phyloP scores from a whole-genome alignment of 2,797 vertebrate genomes.

The Lacerta bilineata region DNA sequence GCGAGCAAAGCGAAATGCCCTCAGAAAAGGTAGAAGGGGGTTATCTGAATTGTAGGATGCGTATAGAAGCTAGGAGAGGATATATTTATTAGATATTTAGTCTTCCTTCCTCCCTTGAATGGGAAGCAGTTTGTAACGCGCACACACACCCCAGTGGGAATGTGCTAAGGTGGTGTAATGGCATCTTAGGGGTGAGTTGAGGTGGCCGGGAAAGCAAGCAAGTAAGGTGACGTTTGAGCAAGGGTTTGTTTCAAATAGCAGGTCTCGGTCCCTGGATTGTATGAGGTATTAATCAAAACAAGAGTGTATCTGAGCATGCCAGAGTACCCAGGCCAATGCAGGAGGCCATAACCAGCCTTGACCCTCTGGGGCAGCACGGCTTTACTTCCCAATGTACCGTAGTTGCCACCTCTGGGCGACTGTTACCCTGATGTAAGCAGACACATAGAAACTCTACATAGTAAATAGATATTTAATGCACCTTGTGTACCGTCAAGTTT shows the following conservation, averaged over 20 bases:
- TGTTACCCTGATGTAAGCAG: not conserved
- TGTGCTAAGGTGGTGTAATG: not conserved
- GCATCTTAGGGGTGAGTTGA: not conserved
- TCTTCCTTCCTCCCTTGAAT: too few relatives aligned
- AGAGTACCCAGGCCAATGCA: not conserved
- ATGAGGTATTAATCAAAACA: not conserved
- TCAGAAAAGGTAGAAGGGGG: not conserved
- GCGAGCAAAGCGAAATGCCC: not conserved
- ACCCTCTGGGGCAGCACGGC: too few relatives aligned
- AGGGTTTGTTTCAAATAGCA: not conserved
- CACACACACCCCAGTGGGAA: too few relatives aligned
- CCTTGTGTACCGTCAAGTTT: not conserved
- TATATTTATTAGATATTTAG: too few relatives aligned
- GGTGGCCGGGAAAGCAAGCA: not conserved
- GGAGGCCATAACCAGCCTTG: not conserved
- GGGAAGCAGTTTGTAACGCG: too few relatives aligned
- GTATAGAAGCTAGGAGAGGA: too few relatives aligned
- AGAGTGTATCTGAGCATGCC: not conserved
- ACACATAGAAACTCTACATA: not conserved
- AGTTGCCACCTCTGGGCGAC: not conserved
- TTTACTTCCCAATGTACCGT: not conserved
- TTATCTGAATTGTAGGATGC: too few relatives aligned
- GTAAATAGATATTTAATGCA: not conserved
- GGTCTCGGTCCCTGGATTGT: not conserved
- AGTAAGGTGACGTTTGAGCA: not conserved